phyloP scores from a whole-genome alignment of 1,140 invertebrate species.

The Whitmania pigra region DNA sequence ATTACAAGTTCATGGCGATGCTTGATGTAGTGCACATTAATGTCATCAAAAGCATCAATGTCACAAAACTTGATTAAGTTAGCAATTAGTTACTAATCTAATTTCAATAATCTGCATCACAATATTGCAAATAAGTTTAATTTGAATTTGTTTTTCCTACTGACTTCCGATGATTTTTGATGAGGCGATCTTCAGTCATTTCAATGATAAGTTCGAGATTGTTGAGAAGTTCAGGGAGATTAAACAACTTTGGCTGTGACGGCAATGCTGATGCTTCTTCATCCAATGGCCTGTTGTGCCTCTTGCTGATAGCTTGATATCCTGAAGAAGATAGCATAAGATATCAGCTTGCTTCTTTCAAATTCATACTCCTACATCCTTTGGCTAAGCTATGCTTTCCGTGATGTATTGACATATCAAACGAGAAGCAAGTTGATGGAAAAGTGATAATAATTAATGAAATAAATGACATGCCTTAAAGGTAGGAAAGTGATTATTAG shows the following conservation, averaged over 20 bases:
- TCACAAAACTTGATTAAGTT: no score
- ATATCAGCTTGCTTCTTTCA: no score
- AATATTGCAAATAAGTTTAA: no score
- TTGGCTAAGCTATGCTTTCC: no score
- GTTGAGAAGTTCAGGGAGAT: conserved; percentile 74
- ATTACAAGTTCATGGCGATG: neutral
- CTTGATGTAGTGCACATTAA: no score
- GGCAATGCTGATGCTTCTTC: conserved; percentile 48
- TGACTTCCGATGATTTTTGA: conserved; percentile 64
- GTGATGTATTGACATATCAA: neutral
- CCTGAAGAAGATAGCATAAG: conserved; percentile 43
- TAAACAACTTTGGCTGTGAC: conserved; percentile 40
- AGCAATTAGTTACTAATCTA: no score
- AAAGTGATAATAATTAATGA: no score
- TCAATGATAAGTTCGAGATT: conserved; percentile 83
- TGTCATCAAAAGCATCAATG: no score
- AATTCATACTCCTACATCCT: no score
- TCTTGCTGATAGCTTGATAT: conserved; percentile 70
- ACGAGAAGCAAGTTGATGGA: conserved; percentile 10
- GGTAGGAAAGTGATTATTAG: no score
- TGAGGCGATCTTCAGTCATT: conserved; percentile 86
- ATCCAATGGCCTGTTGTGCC: conserved; percentile 47
- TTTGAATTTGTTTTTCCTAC: conserved; percentile 4
- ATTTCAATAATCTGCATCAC: no score
- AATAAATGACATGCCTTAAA: no score